phyloP scores from a whole-genome alignment of 2,113 vertebrate species.

The Reinhardtius hippoglossoides region DNA sequence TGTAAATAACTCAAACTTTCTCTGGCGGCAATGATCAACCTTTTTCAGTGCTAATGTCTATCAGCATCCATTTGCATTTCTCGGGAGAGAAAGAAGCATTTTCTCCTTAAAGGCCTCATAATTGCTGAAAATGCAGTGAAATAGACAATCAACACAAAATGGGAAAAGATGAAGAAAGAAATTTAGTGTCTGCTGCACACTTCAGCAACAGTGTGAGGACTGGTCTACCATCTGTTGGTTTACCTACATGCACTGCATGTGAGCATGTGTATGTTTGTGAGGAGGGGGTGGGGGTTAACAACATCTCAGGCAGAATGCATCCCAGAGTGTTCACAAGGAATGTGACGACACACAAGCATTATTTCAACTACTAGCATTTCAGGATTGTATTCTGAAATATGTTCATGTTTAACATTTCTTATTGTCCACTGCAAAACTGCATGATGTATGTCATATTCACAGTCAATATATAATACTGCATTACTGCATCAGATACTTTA shows the following conservation, averaged over 20 bases:
- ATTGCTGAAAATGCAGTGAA: not conserved
- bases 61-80: not conserved
- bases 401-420: conserved; percentile 44
- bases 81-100: conserved; percentile 8
- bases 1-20: not conserved
- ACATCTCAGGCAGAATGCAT: conserved; percentile 48
- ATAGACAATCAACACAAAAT: not conserved
- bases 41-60: not conserved
- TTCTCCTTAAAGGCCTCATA: not conserved
- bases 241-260: not conserved
- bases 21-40: not conserved
- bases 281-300: not conserved
- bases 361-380: conserved; percentile 71
- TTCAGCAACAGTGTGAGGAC: not conserved
- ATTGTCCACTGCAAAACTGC: conserved; percentile 62
- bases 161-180: too few species aligned
- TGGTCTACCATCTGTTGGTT: not conserved
- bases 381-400: conserved; percentile 70
- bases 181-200: not conserved
- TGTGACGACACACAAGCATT: not conserved
- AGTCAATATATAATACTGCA: not conserved
- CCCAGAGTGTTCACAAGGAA: conserved; percentile 26
- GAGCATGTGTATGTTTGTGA: not conserved
- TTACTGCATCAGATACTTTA: not conserved
- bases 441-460: conserved; percentile 64